A percentile compares a stretch with the other conserved stretches of the same genome.
Evolutionary conservation across 2,113 vertebrate species (phyloP).

Genomic region (Nerophis lumbriciformis): DNA sequence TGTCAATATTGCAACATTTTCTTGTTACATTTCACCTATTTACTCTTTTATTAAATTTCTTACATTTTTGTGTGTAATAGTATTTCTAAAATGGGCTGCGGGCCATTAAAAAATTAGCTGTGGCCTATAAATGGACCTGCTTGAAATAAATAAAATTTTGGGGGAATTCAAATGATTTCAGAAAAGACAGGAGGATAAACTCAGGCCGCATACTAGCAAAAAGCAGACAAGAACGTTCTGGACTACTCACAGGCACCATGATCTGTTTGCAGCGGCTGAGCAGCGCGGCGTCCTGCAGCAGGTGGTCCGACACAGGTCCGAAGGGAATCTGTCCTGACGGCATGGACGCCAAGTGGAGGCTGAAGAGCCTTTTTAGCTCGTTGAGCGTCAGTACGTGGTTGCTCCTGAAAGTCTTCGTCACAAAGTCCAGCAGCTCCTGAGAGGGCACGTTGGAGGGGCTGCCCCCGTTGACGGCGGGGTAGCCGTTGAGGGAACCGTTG

Average conservation of each 20-base stretch:
- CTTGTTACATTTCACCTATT: too few relatives aligned
- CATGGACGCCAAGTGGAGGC: conserved; percentile 90
- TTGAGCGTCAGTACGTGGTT: conserved; percentile 91
- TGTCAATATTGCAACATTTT: too few relatives aligned
- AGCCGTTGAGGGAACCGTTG: conserved; percentile 79
- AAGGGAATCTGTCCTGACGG: conserved; percentile 82
- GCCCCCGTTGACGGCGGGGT: conserved; percentile 68
- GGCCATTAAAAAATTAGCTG: too few relatives aligned
- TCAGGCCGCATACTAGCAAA: too few relatives aligned
- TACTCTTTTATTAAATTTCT: too few relatives aligned
- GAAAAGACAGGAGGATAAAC: too few relatives aligned
- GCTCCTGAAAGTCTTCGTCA: conserved; percentile 82
- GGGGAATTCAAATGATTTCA: too few relatives aligned
- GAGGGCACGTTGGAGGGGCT: conserved; percentile 49
- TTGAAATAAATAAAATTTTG: too few relatives aligned
- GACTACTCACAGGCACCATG: conserved; percentile 93
- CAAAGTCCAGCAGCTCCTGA: conserved; percentile 85
- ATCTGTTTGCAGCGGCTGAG: conserved; percentile 91
- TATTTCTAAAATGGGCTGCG: too few relatives aligned
- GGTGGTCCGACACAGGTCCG: conserved; percentile 87
- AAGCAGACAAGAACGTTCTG: too few relatives aligned
- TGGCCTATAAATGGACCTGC: too few relatives aligned
- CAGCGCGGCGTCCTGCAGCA: conserved; percentile 90
- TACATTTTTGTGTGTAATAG: too few relatives aligned
- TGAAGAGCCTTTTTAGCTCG: conserved; percentile 93